These are phyloP conservation scores for Vireo griseus DNA, from an alignment of 2,797 vertebrate species.

Conservation along the genomic window DNA sequence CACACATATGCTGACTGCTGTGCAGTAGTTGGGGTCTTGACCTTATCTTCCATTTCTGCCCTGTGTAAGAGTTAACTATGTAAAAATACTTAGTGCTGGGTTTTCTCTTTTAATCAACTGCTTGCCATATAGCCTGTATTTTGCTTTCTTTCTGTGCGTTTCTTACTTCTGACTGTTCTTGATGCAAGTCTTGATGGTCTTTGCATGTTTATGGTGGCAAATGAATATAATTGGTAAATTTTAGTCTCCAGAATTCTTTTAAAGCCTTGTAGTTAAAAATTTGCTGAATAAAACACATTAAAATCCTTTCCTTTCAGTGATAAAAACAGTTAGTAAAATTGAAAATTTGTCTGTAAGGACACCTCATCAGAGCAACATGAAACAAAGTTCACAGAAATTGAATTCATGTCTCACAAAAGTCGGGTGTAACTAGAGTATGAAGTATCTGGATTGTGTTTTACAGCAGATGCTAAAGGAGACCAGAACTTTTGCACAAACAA, in stretches of 20 bases:
- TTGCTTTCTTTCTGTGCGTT: neutral
- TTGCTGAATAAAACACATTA: neutral
- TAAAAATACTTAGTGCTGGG: neutral
- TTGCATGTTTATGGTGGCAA: neutral
- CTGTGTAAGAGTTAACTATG: neutral
- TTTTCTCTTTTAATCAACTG: neutral
- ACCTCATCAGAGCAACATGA: neutral
- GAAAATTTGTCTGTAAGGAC: neutral
- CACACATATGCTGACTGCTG: neutral
- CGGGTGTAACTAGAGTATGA: neutral
- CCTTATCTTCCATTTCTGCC: neutral
- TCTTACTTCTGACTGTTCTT: neutral
- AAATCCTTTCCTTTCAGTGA: neutral
- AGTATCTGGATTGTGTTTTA: conserved; percentile 45
- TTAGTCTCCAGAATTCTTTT: neutral
- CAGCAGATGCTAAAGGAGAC: conserved; percentile 70
- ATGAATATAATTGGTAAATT: neutral
- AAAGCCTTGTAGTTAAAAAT: neutral
- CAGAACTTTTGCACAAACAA: conserved; percentile 5
- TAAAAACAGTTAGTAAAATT: neutral
- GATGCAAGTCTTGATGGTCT: neutral
- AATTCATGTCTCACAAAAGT: neutral
- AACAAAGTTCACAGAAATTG: neutral
- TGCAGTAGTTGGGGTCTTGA: neutral
- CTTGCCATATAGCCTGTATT: neutral